Percentiles rank a stretch among this genome's conserved stretches.
Conservation (phyloP, 2,888 invertebrate species). For the Bellardia pandia region DNA sequence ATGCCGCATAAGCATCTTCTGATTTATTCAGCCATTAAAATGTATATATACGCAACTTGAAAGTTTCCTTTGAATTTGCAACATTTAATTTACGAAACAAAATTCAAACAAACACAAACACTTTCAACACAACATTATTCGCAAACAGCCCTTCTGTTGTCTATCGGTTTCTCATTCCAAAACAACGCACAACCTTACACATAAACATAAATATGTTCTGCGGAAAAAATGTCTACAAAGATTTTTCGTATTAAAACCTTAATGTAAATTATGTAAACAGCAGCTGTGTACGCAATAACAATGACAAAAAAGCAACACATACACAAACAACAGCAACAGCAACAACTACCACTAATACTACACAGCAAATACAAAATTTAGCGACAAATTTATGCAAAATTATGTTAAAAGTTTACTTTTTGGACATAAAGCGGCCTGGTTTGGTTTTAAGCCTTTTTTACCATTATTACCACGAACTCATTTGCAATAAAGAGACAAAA, state of each 20-base stretch:
- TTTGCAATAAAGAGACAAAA: constrained; percentile 67
- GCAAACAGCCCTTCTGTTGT: not conserved
- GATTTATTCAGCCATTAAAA: constrained; percentile 81
- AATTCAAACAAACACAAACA: constrained; percentile 13
- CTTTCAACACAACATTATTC: constrained; percentile 18
- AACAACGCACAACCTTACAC: not conserved
- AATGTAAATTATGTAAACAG: constrained; percentile 66
- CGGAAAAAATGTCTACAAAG: constrained; percentile 20
- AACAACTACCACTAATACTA: not conserved
- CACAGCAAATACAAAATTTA: constrained; percentile 78
- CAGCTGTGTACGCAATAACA: constrained; percentile 70
- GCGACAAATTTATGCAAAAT: constrained; percentile 81
- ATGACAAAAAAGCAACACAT: constrained; percentile 63
- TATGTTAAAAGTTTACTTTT: constrained; percentile 77
- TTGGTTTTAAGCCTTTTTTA: constrained; percentile 68
- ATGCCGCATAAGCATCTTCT: constrained; percentile 78
- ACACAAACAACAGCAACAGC: constrained; percentile 36
- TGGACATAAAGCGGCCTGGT: constrained; percentile 62
- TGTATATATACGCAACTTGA: constrained; percentile 62
- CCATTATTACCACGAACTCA: constrained; percentile 63
- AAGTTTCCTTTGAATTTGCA: constrained; percentile 14
- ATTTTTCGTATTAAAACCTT: constrained; percentile 59
- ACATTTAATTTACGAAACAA: constrained; percentile 23
- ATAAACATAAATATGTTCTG: not conserved
- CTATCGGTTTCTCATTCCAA: constrained; percentile 2